Percentiles rank a stretch among this genome's conserved stretches.
Evolutionary conservation across 1,140 invertebrate genomes (phyloP).

Genomic region (Probaryconus sp.): DNA sequence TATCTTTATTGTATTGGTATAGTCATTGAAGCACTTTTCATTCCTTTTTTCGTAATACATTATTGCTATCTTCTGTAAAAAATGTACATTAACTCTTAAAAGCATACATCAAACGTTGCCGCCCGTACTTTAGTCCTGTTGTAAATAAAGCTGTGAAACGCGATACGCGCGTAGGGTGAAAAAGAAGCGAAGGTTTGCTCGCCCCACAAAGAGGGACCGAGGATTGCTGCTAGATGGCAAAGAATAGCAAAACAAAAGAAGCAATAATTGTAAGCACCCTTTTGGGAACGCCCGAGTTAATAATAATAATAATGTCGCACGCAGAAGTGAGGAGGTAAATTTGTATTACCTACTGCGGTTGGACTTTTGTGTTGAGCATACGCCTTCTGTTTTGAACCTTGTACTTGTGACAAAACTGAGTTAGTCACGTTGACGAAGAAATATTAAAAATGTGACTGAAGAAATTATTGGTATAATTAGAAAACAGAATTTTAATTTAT

Average conservation of each 20-base stretch:
- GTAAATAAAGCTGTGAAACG: conserved; percentile 48
- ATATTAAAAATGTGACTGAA: no score
- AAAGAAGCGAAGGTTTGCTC: conserved; percentile 62
- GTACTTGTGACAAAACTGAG: conserved; percentile 28
- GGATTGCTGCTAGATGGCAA: conserved; percentile 17
- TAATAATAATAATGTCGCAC: conserved; percentile 70
- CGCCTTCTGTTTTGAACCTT: conserved; percentile 65
- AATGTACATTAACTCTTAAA: neutral
- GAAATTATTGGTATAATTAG: no score
- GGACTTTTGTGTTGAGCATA: conserved; percentile 58
- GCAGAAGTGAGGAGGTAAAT: conserved; percentile 72
- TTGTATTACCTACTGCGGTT: conserved; percentile 73
- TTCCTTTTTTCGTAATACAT: neutral
- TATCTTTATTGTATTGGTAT: no score
- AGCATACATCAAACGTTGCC: conserved; percentile 10
- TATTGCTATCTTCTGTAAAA: neutral
- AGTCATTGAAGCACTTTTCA: no score
- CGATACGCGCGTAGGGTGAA: conserved; percentile 61
- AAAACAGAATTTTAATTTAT: no score
- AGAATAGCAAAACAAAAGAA: conserved; percentile 74
- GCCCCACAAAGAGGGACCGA: conserved; percentile 26
- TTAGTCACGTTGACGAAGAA: no score
- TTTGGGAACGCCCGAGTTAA: conserved; percentile 49
- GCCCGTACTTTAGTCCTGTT: conserved; percentile 6
- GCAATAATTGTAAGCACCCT: conserved; percentile 73